phyloP scores from a whole-genome alignment of 2,797 vertebrate species.

The Aselliscus stoliczkanus region DNA sequence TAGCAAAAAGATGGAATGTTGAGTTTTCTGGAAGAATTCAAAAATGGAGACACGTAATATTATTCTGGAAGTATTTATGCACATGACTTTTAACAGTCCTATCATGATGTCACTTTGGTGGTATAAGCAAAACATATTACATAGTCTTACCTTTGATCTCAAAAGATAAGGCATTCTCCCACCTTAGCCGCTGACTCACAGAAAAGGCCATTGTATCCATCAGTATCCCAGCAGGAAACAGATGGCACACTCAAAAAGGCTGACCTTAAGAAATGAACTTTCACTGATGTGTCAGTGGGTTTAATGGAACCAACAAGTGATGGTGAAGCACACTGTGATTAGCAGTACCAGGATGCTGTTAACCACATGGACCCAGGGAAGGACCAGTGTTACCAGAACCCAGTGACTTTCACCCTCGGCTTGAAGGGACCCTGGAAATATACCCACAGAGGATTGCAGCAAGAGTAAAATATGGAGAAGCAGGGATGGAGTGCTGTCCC shows the following conservation, averaged over 20 bases:
- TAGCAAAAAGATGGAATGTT: background rate
- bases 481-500: background rate
- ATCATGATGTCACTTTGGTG: constrained; percentile 18
- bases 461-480: background rate
- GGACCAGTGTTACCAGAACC: background rate
- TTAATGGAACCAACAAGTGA: background rate
- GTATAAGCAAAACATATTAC: background rate
- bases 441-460: background rate
- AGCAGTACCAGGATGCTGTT: background rate
- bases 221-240: background rate
- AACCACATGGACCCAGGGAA: background rate
- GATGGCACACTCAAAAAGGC: background rate
- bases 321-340: background rate
- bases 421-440: background rate
- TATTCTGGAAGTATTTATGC: constrained; percentile 2
- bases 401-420: background rate
- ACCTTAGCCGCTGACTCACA: background rate
- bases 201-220: background rate
- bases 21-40: constrained; percentile 1
- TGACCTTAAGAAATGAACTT: background rate
- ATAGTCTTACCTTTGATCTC: background rate
- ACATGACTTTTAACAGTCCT: background rate
- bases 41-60: background rate
- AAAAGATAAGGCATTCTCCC: background rate
- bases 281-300: background rate